phyloP scores from a whole-genome alignment of 1,140 invertebrate genomes.

The Mercenaria mercenaria region DNA sequence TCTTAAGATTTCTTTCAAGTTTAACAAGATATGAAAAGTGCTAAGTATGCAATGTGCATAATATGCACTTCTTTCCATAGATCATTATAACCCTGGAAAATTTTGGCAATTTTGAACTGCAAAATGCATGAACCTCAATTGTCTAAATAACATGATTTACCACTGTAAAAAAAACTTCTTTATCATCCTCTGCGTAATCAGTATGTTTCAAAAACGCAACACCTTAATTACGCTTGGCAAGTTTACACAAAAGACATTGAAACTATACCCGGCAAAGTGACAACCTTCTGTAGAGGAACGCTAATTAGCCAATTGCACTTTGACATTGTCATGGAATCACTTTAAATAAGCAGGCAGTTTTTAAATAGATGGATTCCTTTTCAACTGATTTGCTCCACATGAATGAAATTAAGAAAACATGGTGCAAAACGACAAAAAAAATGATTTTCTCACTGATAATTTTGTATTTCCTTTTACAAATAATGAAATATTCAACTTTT shows the following conservation, averaged over 20 bases:
- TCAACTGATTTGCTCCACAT: neutral
- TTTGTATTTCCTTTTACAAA: neutral
- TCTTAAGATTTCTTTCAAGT: no score
- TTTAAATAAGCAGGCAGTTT: neutral
- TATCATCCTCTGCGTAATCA: neutral
- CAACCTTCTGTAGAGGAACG: neutral
- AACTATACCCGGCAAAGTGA: neutral
- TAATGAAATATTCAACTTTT: neutral
- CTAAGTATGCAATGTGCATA: neutral
- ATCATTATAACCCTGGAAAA: neutral
- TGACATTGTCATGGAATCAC: conserved; percentile 10
- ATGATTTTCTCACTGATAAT: neutral
- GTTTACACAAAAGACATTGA: neutral
- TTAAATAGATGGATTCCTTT: neutral
- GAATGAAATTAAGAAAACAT: neutral
- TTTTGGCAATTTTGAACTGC: neutral
- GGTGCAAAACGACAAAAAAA: neutral
- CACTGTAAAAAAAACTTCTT: neutral
- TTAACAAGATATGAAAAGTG: no score
- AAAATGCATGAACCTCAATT: neutral
- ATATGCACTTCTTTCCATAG: neutral
- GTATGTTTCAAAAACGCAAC: neutral
- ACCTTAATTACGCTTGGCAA: conserved; percentile 18
- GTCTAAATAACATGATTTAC: neutral
- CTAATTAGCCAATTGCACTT: conserved; percentile 23